A percentile compares a stretch with the other conserved stretches of the same genome.
Evolutionary conservation across 1,140 invertebrate genomes (phyloP).

Genomic region (Nasonia longicornis): DNA sequence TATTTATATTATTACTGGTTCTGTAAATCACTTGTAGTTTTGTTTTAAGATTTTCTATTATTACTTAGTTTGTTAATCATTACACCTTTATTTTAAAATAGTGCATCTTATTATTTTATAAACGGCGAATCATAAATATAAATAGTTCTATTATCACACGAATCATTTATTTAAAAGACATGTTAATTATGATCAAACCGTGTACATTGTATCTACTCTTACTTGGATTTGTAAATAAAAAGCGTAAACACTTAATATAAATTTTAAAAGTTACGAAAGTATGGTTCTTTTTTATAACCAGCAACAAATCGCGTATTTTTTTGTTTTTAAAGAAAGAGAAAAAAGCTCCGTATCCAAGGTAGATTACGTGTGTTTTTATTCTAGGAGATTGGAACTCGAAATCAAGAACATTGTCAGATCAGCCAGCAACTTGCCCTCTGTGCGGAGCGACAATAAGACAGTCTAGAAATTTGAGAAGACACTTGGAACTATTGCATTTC

Average conservation of each 20-base stretch:
- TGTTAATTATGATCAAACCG: conserved; percentile 10
- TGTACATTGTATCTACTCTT: conserved; percentile 39
- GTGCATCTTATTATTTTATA: conserved; percentile 11
- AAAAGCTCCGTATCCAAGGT: conserved; percentile 22
- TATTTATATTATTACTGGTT: conserved; percentile 35
- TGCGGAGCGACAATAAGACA: conserved; percentile 66
- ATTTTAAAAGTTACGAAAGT: conserved; percentile 37
- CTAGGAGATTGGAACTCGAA: conserved; percentile 58
- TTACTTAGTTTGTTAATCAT: conserved; percentile 14
- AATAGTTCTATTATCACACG: conserved; percentile 16
- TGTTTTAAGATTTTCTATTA: conserved; percentile 29
- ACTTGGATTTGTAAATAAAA: conserved; percentile 43
- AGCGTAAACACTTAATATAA: conserved; percentile 39
- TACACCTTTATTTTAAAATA: conserved; percentile 22
- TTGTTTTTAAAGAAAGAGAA: conserved; percentile 8
- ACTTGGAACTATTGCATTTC: conserved; percentile 66
- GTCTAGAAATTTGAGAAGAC: conserved; percentile 64
- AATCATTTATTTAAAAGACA: conserved; percentile 36
- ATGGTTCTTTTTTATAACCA: conserved; percentile 31
- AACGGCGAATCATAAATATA: neutral
- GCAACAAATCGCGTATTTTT: conserved; percentile 1
- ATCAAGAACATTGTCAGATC: conserved; percentile 61
- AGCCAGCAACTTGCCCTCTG: conserved; percentile 63
- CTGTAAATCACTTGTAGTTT: conserved; percentile 26
- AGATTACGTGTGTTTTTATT: conserved; percentile 50